Evolutionary conservation across 2,113 vertebrate genomes (phyloP).

Genomic region (Erythrocercus mccallii): DNA sequence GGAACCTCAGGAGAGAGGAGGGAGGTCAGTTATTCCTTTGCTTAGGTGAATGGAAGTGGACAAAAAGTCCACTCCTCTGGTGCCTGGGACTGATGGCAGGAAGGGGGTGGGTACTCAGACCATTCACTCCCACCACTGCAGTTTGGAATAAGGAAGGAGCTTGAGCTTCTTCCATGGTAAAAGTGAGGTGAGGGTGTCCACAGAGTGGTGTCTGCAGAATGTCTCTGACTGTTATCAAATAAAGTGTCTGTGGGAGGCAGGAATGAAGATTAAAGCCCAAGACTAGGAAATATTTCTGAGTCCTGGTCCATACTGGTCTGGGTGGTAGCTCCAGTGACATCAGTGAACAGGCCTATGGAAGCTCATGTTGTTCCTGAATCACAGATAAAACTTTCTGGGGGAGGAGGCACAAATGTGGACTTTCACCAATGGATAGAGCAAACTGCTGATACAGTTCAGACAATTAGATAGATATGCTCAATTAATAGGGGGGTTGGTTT

Average conservation of each 20-base stretch:
- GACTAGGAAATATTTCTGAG: not conserved
- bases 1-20: not conserved
- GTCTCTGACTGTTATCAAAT: not conserved
- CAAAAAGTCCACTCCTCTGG: not conserved
- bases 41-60: not conserved
- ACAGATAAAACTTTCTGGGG: not conserved
- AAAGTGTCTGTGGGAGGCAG: not conserved
- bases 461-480: not conserved
- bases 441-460: not conserved
- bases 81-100: accelerated
- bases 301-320: not conserved
- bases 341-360: not conserved
- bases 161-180: not conserved
- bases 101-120: accelerated
- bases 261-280: not conserved
- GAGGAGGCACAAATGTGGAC: not conserved
- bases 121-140: not conserved
- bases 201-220: not conserved
- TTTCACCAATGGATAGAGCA: not conserved
- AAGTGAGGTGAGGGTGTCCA: not conserved
- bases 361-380: not conserved
- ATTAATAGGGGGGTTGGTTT: not conserved
- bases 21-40: not conserved
- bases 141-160: not conserved
- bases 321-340: not conserved